Evolutionary conservation across 2,113 vertebrate genomes (phyloP), one percentile per base, ranked within the genome.

Genomic region (Mustela nigripes): DNA sequence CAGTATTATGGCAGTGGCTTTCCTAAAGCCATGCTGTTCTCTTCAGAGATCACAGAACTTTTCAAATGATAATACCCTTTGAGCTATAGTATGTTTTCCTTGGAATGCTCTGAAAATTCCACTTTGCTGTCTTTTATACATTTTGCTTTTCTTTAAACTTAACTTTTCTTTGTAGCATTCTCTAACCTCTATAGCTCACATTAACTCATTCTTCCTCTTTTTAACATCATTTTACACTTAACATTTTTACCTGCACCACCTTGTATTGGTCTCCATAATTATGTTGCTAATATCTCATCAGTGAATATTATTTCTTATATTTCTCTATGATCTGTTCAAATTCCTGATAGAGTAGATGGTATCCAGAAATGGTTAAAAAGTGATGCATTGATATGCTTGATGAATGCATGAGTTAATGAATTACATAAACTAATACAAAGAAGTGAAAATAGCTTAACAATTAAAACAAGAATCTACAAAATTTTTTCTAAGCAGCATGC

Each of bases 181-280:
- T 78, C 18, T 69, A 36, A 14, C 28, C 8, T 69, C 15, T 74
- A 2, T 45, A 28, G 1, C 3, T 80, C 45, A 88, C 15, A 58
- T 88, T n/a, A 84, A 83, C 31, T 81, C 24, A 74, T 74, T 15
- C 7, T 81, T 85, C 62, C 50, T 81, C 33, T 83, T 18, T 84
- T 81, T 78, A 74, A 96, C 9, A 22, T 89, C 80, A 36, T 73
- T 76, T 96, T 82, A 39, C 24, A 56, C 9, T 82, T 87, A 62
- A 36, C 11, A 12, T 86, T 90, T 69, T 82, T 81, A 33, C 6
- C 87, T 60, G 2, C 19, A 73, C 63, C 56, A 67, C 39, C 11
- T 50, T 42, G 10, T 7, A 74, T 71, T 82, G 18, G 11, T 60
- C 62, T 82, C 33, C 31, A 50, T 19, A 74, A 58, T 63, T 42